Evolutionary conservation across 2,888 invertebrate species (phyloP), one percentile per base, ranked within the genome.

Genomic region (Spilarctia lutea): DNA sequence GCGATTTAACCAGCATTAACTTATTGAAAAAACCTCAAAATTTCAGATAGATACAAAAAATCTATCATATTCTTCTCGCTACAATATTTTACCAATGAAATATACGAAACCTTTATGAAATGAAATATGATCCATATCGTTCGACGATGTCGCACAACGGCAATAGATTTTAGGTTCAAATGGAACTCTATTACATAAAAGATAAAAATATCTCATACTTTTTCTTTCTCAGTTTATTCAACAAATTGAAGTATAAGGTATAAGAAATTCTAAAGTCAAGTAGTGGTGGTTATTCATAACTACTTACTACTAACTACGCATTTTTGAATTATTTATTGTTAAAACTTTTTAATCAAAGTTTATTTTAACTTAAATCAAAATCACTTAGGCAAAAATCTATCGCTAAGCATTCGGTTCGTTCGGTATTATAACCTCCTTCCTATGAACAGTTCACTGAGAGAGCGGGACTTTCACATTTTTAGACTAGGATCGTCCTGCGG

Each of bases 121-220:
- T 80, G 77, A 78, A 81, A 82, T 81, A 81, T 79, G 75, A 76
- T 73, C 39, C 72, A 68, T 79, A 65, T 67, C 63, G 66, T 68
- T 71, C 76, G 60, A 56, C 66, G 35, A 48, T 72, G 63, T 75
- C 75, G 66, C 33, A 68, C 68, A 74, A 73, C 72, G 75, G 45
- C 45, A 72, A 71, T 67, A 76, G 65, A 75, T 66, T 67, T 68
- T 66, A 68, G 68, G 74, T 75, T 75, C 72, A 71, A 83, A 77
- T 79, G 67, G 70, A 77, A 60, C 74, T 73, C 65, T 52, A 56
- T 65, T 35, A 30, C 60, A 60, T 65, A 70, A 71, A 74, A 35
- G 60, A 60, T 27, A 60, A 60, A 60, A 27, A 27, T 56, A n/a
- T 10, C 16, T 30, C 18, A 18, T 63, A 60, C 24, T 30, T 33